Evolutionary conservation across 2,888 invertebrate species (phyloP), one percentile per base, ranked within the genome.

Genomic region (Drosophila neotestacea): DNA sequence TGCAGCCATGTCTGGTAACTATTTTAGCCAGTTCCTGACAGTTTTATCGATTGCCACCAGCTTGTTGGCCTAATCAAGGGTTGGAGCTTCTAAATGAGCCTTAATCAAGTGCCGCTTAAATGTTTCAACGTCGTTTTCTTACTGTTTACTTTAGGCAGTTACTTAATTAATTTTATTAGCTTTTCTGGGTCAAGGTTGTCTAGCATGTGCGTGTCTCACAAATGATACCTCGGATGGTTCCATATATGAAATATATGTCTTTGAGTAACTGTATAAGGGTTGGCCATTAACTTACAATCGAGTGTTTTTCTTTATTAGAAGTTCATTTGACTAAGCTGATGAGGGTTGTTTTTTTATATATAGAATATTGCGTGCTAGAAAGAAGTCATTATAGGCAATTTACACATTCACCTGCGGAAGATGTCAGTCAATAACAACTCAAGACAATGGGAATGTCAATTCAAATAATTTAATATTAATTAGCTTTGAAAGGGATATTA

Each of bases 121-220:
- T 44, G 28, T 28, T 28, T 47, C 9, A 5, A 47, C 38, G 22
- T 11, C 28, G n/a, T 51, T 70, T 60, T 48, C 10, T 22, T 28
- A n/a, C 13, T 59, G 22, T 52, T 69, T 67, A 44, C 38, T 66
- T 64, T 28, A n/a, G 56, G 32, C 50, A 38, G 63, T 58, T 39
- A 34, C 60, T 69, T 77, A 80, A 81, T 81, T 70, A 73, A 80
- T 77, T 65, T 67, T 6, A 71, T 81, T 81, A 71, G 16, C 42
- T 68, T 72, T 66, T 51, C 30, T 77, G 71, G 78, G 84, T 77
- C 81, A 83, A 81, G 78, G 81, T 46, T 73, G 13, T 47, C n/a
- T 7, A 28, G 6, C 46, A 63, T 65, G 42, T 67, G 66, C 38
- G 47, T 56, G 63, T 47, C 54, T 41, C 34, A 44, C 13, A 6